Base-by-base conservation (phyloP, 1,140 invertebrate genomes). In the Helicoverpa zea region DNA sequence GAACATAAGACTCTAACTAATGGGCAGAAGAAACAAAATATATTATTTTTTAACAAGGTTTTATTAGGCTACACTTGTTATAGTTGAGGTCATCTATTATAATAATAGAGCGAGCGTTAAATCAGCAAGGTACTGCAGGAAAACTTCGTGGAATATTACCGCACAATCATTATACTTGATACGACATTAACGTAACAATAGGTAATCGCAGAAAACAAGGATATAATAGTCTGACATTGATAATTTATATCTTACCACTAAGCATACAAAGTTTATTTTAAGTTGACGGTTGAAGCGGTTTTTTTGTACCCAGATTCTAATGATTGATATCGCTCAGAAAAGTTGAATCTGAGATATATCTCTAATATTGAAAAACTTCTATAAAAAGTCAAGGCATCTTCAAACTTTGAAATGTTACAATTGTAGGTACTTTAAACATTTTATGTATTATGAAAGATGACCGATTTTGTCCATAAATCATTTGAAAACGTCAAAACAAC, bases 181-280 rank as follows among this genome's bases (percentile, higher is more conserved):
- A 29, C 7, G 2, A 70, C n/a, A 70, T 18, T 30, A 49, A 23
- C 16, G 66, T 61, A 70, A 78, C 68, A 79, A 82, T 78, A 64
- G 75, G 72, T 73, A 70, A 79, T 76, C 76, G 63, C 81, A 47
- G 12, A 49, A 59, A 56, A 82, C 81, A 79, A 82, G 76, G 76
- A 82, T 66, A 81, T 75, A 54, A 70, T 29, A 72, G 43, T 61
- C 66, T 59, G 58, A 29, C 23, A 59, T 59, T 35, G 59, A 76
- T 81, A 81, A 81, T 75, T 75, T 18, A 59, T 61, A 68, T n/a
- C 54, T 10, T 58, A 3, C 18, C 16, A 10, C 16, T 18, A 11
- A 4, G 54, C 5, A 58, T 7, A 58, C 16, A 29, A 29, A 29
- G 58, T 59, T 29, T 59, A 59, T 29, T 59, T 59, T 59, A 59